Base-by-base conservation (phyloP, 2,113 vertebrate genomes). In the Neodon shergylaensis region DNA sequence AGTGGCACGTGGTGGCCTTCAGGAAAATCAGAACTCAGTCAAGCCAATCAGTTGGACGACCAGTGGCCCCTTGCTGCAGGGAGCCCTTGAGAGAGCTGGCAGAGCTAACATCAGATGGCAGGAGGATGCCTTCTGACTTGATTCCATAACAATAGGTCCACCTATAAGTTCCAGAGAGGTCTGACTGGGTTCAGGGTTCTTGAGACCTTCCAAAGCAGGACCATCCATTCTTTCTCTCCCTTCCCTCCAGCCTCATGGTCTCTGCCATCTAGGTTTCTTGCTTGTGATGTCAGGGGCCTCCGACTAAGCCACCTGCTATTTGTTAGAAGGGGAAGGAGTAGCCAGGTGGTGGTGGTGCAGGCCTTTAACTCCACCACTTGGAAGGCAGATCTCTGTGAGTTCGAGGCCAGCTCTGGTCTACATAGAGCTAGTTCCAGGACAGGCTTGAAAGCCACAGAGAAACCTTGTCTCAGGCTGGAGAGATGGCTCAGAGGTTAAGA, bases 301-400 rank as follows among this genome's bases (percentile, higher is more conserved):
- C 19, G 1, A 22, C 10, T 39, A 16, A 7, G 36, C 49, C 10
- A 70, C 16, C 22, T 42, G 70, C 12, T 79, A 22, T 36, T 58
- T 70, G 58, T 31, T 44, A 47, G n/a, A 77, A 68, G 79, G 24
- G 26, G n/a, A 76, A 39, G 5, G 9, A 39, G 19, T 68, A 42
- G 58, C 19, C 19, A 2, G 58, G 58, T 6, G 0, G 58, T 58
- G 19, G 58, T 58, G 58, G 58, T 1, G 0, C 58, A 58, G 0
- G 19, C 58, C 58, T 58, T 58, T 58, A 58, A 58, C 22, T 21
- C 58, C 58, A 58, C 1, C 19, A 58, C 19, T 58, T 58, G 58
- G 58, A 4, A 54, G 16, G 54, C 54, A 54, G 16, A 58, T 58
- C 58, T 58, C 58, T 58, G 58, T 21, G 19, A 58, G 58, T 58